Evolutionary conservation across 2,888 invertebrate genomes (phyloP), one percentile per base, ranked within the genome.

Genomic region (Protodeltote pygarga): DNA sequence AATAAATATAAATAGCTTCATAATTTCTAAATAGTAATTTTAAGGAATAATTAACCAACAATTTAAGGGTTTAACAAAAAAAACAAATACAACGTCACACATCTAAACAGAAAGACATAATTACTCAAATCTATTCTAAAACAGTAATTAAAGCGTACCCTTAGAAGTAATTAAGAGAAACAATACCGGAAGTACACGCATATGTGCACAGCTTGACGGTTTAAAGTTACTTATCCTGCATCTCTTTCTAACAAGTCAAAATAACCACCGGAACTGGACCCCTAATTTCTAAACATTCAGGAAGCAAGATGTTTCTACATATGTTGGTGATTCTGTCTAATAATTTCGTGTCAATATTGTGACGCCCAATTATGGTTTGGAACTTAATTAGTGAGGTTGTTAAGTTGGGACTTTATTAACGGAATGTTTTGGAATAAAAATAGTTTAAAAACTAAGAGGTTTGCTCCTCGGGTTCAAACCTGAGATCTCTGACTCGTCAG

Each of bases 181-280:
- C 53, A 44, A 47, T 47, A 65, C 83, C 87, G 88, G 89, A 89
- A 89, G 77, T 72, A 70, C 79, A 73, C 20, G 40, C 68, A 61
- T 82, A 66, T 85, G 88, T 70, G 60, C 57, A 65, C 88, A 85
- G 83, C 86, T 81, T 83, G 83, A 57, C 62, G 79, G 86, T 82
- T 77, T 87, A 73, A 59, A 65, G 66, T 83, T 85, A 75, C 80
- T 62, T 61, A 59, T 71, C 37, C 47, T 39, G 14, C 23, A 6
- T 67, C 67, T 37, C 44, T 40, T 45, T 54, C 46, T 42, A 3
- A 34, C 41, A n/a, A 24, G 5, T 29, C 19, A 11, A 20, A 50
- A 21, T 23, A 28, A 28, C 72, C 41, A 62, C 2, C 10, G 8
- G 48, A 49, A 29, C 9, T 33, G 38, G 55, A 57, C 5, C 44